phyloP scores from a whole-genome alignment of 2,113 vertebrate genomes.

The Hirundichthys speculiger region DNA sequence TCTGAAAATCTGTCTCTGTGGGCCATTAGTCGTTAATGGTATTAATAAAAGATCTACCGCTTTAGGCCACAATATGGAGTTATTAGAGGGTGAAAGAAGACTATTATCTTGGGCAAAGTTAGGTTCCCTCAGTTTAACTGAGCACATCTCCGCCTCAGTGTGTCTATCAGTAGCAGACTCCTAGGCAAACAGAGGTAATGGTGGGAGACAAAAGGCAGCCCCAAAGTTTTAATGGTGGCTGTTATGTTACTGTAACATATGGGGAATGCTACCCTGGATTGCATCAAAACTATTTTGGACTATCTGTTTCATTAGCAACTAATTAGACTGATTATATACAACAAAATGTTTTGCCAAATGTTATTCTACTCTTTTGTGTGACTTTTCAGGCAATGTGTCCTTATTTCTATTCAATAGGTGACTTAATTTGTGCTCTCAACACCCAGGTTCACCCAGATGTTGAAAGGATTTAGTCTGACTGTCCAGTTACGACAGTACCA shows the following conservation, averaged over 20 bases:
- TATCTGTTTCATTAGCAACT: constrained; percentile 60
- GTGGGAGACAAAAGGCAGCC: constrained; percentile 60
- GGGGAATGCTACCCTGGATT: constrained; percentile 52
- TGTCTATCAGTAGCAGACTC: constrained; percentile 47
- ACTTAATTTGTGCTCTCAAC: constrained; percentile 15
- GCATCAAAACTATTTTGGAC: constrained; percentile 59
- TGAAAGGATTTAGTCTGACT: not conserved
- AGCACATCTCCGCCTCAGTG: constrained; percentile 40
- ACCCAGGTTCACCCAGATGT: constrained; percentile 3
- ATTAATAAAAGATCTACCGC: constrained; percentile 67
- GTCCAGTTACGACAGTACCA: constrained; percentile 4
- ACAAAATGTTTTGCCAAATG: constrained; percentile 22
- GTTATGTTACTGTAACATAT: constrained; percentile 71
- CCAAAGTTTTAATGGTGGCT: constrained; percentile 54
- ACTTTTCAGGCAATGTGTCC: constrained; percentile 18
- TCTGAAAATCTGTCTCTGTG: constrained; percentile 43
- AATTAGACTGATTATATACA: constrained; percentile 48
- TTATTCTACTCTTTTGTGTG: constrained; percentile 14
- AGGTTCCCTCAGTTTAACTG: constrained; percentile 55
- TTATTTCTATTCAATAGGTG: not conserved
- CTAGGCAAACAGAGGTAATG: constrained; percentile 67
- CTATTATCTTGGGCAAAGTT: constrained; percentile 58
- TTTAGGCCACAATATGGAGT: constrained; percentile 64
- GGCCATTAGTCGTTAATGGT: constrained; percentile 69
- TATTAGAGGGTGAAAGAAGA: constrained; percentile 67